Percentiles rank a stretch among this genome's conserved stretches.
Conservation (phyloP, 1,140 invertebrate genomes). For the Latrodectus geometricus region DNA sequence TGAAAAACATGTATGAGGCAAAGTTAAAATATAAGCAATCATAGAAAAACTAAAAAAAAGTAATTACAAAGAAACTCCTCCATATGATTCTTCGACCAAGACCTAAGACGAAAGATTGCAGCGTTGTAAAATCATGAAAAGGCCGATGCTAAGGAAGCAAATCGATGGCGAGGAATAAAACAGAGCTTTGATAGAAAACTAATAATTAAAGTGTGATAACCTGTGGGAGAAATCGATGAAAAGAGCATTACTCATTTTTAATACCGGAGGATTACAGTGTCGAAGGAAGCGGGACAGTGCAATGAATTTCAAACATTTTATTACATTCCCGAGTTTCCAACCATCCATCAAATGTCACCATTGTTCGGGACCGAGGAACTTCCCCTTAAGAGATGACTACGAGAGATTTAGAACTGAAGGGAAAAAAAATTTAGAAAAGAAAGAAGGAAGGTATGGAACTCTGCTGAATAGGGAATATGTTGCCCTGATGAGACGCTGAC, state of each 20-base stretch:
- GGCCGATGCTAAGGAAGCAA: no score
- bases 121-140: no score
- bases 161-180: background rate
- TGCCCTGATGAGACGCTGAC: background rate
- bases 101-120: background rate
- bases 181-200: background rate
- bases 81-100: background rate
- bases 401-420: background rate
- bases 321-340: background rate
- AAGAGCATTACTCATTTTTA: slow-evolving; percentile 31
- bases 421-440: background rate
- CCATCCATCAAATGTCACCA: slow-evolving; percentile 27
- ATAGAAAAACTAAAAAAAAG: background rate
- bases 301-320: slow-evolving; percentile 29
- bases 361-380: slow-evolving; percentile 2
- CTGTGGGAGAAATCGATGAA: background rate
- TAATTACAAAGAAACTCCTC: background rate
- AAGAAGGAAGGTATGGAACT: background rate
- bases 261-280: slow-evolving; percentile 11
- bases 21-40: background rate
- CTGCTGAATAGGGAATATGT: background rate
- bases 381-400: background rate
- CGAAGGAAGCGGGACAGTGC: background rate
- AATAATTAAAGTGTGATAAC: background rate
- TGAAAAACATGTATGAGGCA: background rate